These are phyloP conservation scores for Apamea crenata DNA, from an alignment of 2,888 invertebrate genomes.

Conservation along the genomic window DNA sequence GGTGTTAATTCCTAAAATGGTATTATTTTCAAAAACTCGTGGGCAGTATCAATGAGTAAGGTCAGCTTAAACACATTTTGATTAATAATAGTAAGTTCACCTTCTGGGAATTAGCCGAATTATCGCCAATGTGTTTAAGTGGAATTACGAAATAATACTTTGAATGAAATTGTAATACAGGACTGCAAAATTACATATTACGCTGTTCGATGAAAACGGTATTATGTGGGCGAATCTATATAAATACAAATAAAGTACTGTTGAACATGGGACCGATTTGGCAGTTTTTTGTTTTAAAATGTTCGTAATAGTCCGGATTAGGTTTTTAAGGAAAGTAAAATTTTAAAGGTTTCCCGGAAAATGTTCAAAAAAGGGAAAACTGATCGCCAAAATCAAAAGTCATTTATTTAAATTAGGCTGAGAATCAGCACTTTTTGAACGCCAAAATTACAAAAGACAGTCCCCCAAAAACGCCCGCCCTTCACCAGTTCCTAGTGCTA, in stretches of 20 bases:
- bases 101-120: slow-evolving; percentile 2
- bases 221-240: too few relatives aligned
- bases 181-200: background rate
- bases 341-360: background rate
- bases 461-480: too few relatives aligned
- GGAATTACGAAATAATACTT: background rate
- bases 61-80: background rate
- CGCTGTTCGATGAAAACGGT: background rate
- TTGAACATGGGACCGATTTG: background rate
- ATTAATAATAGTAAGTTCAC: background rate
- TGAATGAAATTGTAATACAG: background rate
- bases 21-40: slow-evolving; percentile 20
- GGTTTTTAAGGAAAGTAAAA: background rate
- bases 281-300: too few relatives aligned
- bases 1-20: background rate
- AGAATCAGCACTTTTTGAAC: too few relatives aligned
- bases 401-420: too few relatives aligned
- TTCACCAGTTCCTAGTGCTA: too few relatives aligned
- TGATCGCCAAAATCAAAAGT: too few relatives aligned
- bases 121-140: background rate
- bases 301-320: background rate
- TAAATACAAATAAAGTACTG: background rate
- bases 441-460: too few relatives aligned
- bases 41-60: background rate
- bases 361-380: background rate